Base-by-base conservation (phyloP, 92 coral and sea anemone genomes). In the Paragorgia papillata region DNA sequence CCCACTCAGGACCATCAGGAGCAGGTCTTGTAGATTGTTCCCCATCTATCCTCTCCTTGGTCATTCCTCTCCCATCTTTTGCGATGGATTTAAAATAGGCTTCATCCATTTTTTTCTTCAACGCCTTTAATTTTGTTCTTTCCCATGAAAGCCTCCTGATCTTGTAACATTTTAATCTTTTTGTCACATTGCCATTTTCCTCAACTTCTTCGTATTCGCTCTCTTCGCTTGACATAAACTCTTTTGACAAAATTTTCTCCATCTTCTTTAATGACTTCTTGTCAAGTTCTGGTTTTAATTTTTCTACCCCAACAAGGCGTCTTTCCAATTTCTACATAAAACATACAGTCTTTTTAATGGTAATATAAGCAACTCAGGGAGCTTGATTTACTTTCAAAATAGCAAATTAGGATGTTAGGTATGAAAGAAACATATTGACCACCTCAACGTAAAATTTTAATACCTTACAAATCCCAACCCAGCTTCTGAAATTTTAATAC, bases 281-380 rank as follows among this genome's bases (percentile, higher is more conserved):
- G 17, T 51, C 58, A 51, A 51, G 58, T 51, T 51, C 58, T 51
- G 58, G 7, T 19, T 17, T 51, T 22, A 51, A 51, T 6, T 17
- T 5, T 22, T 51, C 21, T 5, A 17, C 7, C 58, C 58, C 7
- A 51, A 22, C 19, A 51, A 51, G 58, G 6, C 19, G 58, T 51
- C 58, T 51, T 51, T 51, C 58, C 26, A 51, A 51, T 51, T 51
- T 51, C 58, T 51, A 51, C 6, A 51, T 51, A n/a, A n/a, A n/a
- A n/a, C n/a, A n/a, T n/a, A n/a, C n/a, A n/a, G n/a, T n/a, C n/a
- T n/a, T n/a, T n/a, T n/a, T n/a, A n/a, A n/a, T n/a, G n/a, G n/a
- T n/a, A n/a, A n/a, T n/a, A n/a, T n/a, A n/a, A n/a, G n/a, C n/a
- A n/a, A n/a, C n/a, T n/a, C n/a, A n/a, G n/a, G n/a, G n/a, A n/a